Conservation (phyloP, 2,113 vertebrate genomes). For the Campylomormyrus numenius region DNA sequence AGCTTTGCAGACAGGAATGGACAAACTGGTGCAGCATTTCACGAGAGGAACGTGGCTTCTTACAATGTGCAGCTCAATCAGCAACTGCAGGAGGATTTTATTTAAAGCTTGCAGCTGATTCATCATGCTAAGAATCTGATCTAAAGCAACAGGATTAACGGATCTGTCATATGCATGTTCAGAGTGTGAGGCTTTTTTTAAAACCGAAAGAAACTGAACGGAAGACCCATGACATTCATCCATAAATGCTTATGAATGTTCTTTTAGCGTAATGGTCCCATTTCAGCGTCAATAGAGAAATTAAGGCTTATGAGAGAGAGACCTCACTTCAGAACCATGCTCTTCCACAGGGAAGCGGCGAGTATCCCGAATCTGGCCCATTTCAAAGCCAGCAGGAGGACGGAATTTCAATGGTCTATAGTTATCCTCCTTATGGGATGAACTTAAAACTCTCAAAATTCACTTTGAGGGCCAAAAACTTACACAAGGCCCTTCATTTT, state of each 20-base stretch:
- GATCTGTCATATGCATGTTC: not conserved
- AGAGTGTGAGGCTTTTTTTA: not conserved
- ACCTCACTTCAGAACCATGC: not conserved
- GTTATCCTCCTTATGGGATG: slow-evolving; percentile 27
- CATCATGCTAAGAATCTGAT: not conserved
- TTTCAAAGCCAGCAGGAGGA: slow-evolving; percentile 21
- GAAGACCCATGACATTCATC: not conserved
- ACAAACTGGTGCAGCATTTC: not conserved
- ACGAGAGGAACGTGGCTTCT: not conserved
- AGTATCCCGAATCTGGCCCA: slow-evolving; percentile 18
- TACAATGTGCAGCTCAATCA: not conserved
- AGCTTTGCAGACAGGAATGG: not conserved
- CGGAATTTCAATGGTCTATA: slow-evolving; percentile 24
- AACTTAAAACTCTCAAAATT: slow-evolving; percentile 31
- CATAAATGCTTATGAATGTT: not conserved
- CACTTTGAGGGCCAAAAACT: slow-evolving; percentile 27
- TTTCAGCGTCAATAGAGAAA: not conserved
- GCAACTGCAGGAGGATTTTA: not conserved
- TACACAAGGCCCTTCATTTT: not conserved
- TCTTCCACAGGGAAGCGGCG: not conserved
- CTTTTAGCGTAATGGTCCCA: not conserved
- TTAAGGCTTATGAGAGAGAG: not conserved
- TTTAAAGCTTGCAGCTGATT: not conserved
- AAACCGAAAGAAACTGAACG: not conserved
- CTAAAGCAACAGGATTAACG: not conserved